phyloP scores from a whole-genome alignment of 53 echinoderm and acorn worm species.

The Antedon mediterranea region DNA sequence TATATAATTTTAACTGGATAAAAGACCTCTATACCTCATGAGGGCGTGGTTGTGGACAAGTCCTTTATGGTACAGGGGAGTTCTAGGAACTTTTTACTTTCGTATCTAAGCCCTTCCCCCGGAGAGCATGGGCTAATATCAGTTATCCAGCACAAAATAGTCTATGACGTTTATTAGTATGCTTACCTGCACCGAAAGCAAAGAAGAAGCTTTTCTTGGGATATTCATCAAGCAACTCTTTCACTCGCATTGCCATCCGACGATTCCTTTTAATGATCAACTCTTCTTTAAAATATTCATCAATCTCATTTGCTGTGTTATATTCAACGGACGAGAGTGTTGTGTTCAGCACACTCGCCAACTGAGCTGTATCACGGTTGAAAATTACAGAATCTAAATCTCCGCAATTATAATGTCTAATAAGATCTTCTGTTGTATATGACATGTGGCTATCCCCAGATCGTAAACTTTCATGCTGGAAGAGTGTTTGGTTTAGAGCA shows the following conservation, averaged over 20 bases:
- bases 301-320: constrained; percentile 67
- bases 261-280: constrained; percentile 84
- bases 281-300: constrained; percentile 80
- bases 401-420: constrained; percentile 98
- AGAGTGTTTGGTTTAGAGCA: constrained; percentile 84
- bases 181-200: constrained; percentile 95
- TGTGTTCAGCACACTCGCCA: constrained; percentile 55
- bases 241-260: constrained; percentile 76
- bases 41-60: too few relatives aligned
- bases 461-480: constrained; percentile 78
- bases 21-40: too few relatives aligned
- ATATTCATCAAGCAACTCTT: constrained; percentile 61
- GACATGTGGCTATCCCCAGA: constrained; percentile 40
- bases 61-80: too few relatives aligned
- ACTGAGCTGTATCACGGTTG: constrained; percentile 85
- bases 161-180: too few relatives aligned
- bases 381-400: constrained; percentile 87
- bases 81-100: too few relatives aligned
- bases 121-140: too few relatives aligned
- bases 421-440: constrained; percentile 88
- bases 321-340: constrained; percentile 57
- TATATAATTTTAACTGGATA: too few relatives aligned
- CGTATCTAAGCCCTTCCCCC: too few relatives aligned
- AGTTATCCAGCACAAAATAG: too few relatives aligned
- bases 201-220: constrained; percentile 90